Evolutionary conservation across 2,797 vertebrate species (phyloP), one percentile per base, ranked within the genome.

Genomic region (Sternotherus odoratus): DNA sequence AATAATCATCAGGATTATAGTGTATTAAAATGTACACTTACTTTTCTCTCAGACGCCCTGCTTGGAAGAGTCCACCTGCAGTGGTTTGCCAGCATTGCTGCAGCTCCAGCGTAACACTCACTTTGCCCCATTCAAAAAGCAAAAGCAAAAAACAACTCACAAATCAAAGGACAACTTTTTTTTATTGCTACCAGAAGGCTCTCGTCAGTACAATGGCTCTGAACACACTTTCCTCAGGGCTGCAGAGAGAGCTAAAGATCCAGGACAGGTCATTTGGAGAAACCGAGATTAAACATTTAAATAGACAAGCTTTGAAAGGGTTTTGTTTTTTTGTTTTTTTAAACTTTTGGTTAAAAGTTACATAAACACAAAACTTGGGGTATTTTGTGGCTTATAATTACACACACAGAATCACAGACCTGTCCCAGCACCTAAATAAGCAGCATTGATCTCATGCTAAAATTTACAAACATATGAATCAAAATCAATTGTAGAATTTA

Each of bases 111-210:
- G 3, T 13, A 50, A 83, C 81, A 49, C 19, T 1, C 4, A 4
- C 12, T 39, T 30, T 26, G 26, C 10, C 13, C 8, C 0, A 0
- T 26, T 5, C 13, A n/a, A 74, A 84, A 95, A 96, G 33, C 51
- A 94, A 48, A 11, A 17, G 17, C 9, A 36, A 69, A 69, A 3
- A 60, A 84, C 3, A 33, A 53, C 50, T 79, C 78, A 30, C 48
- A 1, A 92, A 86, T 28, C 91, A 96, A 97, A 98, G 98, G 98
- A 98, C 98, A 98, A 98, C 97, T 88, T 98, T 97, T 94, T 96
- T 98, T 98, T 98, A 98, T 98, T 98, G 98, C 98, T 98, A 98
- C 98, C 98, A 98, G 98, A 98, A 98, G 97, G 97, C 97, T 97
- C 98, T 98, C 97, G 97, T 95, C 97, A 97, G 96, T 93, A 97